phyloP scores from a whole-genome alignment of 2,797 vertebrate genomes.

The Poeciliopsis paucimaculata region DNA sequence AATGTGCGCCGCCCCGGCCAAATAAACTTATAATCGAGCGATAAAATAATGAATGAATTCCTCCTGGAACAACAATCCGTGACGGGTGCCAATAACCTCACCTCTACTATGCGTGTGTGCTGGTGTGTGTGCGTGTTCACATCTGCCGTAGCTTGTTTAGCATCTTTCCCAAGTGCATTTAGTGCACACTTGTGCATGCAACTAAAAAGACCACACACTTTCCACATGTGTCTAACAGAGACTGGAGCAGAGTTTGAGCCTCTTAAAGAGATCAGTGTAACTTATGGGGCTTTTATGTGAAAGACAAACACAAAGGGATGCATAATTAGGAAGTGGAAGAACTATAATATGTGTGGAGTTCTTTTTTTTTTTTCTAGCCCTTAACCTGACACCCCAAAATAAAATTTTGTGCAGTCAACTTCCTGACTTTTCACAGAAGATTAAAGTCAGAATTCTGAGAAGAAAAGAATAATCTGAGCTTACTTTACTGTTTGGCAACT shows the following conservation, averaged over 20 bases:
- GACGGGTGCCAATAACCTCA: constrained; percentile 64
- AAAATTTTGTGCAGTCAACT: not conserved
- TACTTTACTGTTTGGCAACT: too few relatives aligned
- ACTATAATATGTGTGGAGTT: too few relatives aligned
- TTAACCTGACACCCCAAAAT: not conserved
- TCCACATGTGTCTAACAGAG: constrained; percentile 49
- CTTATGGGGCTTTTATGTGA: not conserved
- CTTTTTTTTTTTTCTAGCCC: not conserved
- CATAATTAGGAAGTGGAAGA: not conserved
- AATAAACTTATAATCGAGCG: constrained; percentile 72
- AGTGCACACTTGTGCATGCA: constrained; percentile 41
- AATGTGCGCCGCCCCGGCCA: constrained; percentile 63
- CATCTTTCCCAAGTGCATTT: constrained; percentile 17
- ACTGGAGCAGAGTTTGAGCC: constrained; percentile 39
- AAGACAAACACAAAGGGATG: not conserved
- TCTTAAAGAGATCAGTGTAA: not conserved
- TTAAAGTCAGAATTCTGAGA: too few relatives aligned
- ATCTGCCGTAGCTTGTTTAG: constrained; percentile 8
- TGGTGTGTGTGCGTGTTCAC: constrained; percentile 21
- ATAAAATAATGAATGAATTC: constrained; percentile 73
- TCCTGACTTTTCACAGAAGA: not conserved
- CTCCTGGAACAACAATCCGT: constrained; percentile 53
- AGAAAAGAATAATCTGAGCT: too few relatives aligned
- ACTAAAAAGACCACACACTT: constrained; percentile 61
- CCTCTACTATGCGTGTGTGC: constrained; percentile 26